These are phyloP conservation scores for Strigamia maritima DNA, from an alignment of 2,888 invertebrate genomes.

Conservation along the genomic window DNA sequence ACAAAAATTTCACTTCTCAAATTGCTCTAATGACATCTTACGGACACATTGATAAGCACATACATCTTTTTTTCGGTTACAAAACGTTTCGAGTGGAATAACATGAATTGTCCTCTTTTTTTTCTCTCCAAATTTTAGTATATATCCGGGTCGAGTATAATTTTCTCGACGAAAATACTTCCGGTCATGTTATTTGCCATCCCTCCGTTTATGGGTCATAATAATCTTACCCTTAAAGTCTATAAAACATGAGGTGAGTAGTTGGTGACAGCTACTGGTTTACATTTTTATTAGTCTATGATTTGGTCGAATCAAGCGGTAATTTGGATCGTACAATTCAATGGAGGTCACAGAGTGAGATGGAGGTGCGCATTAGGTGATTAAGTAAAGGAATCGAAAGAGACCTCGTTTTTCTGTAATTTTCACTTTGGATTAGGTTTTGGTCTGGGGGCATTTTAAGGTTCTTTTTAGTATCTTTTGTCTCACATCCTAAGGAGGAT, in stretches of 20 bases:
- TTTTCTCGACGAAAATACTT: not conserved
- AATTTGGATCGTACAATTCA: conserved; percentile 4
- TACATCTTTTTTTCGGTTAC: not conserved
- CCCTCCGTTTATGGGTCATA: conserved; percentile 1
- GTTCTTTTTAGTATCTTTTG: not conserved
- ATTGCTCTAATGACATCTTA: conserved; percentile 1
- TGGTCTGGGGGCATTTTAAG: not conserved
- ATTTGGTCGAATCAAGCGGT: not conserved
- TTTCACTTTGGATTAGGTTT: not conserved
- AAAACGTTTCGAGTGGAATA: not conserved
- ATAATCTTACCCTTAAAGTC: conserved; percentile 5
- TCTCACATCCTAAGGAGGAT: not conserved
- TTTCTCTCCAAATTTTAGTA: not conserved
- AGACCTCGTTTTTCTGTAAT: not conserved
- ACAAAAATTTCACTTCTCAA: not conserved
- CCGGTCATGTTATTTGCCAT: conserved; percentile 10
- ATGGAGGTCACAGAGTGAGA: not conserved
- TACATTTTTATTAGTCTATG: conserved; percentile 10
- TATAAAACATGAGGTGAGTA: conserved; percentile 20
- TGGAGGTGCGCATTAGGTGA: not conserved
- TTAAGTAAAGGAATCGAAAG: not conserved
- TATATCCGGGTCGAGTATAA: not conserved
- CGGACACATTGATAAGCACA: not conserved
- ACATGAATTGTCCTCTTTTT: not conserved
- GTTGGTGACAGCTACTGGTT: conserved; percentile 15